These are phyloP conservation scores for Myrmophylax atrothorax DNA, from an alignment of 2,113 vertebrate species.

Conservation along the genomic window DNA sequence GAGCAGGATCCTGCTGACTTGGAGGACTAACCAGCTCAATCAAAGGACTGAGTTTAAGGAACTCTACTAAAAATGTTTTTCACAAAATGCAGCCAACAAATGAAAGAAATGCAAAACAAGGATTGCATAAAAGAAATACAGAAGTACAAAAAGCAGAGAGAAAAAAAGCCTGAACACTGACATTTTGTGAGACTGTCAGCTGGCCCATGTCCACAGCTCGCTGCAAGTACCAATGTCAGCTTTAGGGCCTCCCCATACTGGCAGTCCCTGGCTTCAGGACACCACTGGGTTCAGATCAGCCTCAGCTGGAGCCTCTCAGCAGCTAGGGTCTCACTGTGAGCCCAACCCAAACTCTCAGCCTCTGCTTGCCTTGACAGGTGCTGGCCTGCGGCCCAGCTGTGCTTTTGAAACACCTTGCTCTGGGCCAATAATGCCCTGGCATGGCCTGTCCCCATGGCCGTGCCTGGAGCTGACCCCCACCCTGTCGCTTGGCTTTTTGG, in stretches of 20 bases:
- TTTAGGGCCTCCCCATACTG: accelerated
- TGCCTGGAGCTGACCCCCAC: neutral
- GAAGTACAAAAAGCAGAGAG: neutral
- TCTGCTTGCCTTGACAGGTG: accelerated
- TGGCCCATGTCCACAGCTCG: accelerated
- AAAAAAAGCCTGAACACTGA: neutral
- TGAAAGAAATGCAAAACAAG: neutral
- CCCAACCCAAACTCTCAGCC: neutral
- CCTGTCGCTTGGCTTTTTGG: neutral
- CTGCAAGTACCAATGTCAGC: accelerated
- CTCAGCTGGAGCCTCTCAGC: accelerated
- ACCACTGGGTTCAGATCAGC: accelerated
- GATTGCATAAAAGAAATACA: neutral
- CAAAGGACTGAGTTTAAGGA: neutral
- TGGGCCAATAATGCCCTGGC: neutral
- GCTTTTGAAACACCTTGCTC: neutral
- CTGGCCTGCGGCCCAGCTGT: neutral
- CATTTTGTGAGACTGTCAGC: neutral
- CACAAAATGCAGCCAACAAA: neutral
- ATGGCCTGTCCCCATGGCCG: accelerated
- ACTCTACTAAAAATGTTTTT: neutral
- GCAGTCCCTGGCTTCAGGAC: neutral
- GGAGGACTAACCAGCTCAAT: accelerated
- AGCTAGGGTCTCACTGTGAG: neutral
- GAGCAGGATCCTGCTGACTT: accelerated